These are phyloP conservation scores for Ectemnius continuus DNA, from an alignment of 2,888 invertebrate species.

Conservation along the genomic window DNA sequence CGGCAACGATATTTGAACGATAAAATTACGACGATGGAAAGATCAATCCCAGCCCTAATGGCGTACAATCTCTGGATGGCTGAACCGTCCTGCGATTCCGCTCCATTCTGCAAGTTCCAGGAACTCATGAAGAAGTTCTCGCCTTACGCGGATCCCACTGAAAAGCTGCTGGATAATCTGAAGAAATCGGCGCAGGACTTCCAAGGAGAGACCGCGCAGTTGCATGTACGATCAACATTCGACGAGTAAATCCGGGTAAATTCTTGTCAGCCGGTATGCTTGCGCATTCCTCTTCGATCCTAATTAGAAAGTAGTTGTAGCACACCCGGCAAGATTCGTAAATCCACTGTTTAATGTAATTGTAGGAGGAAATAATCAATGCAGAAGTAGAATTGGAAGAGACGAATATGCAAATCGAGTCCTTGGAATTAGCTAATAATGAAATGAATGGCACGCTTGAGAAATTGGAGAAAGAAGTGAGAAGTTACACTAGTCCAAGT, in stretches of 20 bases:
- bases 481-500: slow-evolving; percentile 52
- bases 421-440: slow-evolving; percentile 63
- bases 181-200: slow-evolving; percentile 57
- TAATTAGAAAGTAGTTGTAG: slow-evolving; percentile 2
- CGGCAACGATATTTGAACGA: slow-evolving; percentile 63
- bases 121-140: slow-evolving; percentile 65
- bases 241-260: slow-evolving; percentile 62
- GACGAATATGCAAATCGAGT: slow-evolving; percentile 68
- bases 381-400: slow-evolving; percentile 71
- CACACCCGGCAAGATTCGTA: background rate
- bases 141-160: slow-evolving; percentile 64
- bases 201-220: slow-evolving; percentile 67
- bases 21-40: slow-evolving; percentile 70
- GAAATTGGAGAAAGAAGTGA: slow-evolving; percentile 57
- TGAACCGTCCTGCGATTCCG: slow-evolving; percentile 24
- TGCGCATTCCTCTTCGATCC: slow-evolving; percentile 13
- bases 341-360: background rate
- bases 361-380: slow-evolving; percentile 71
- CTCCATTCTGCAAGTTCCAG: slow-evolving; percentile 64
- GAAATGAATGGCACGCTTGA: slow-evolving; percentile 62
- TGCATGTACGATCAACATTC: slow-evolving; percentile 72
- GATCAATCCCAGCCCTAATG: slow-evolving; percentile 71
- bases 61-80: slow-evolving; percentile 65
- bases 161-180: slow-evolving; percentile 62
- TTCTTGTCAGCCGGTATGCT: slow-evolving; percentile 48